phyloP scores from a whole-genome alignment of 1,140 invertebrate genomes.

The Zaprionus camerounensis region DNA sequence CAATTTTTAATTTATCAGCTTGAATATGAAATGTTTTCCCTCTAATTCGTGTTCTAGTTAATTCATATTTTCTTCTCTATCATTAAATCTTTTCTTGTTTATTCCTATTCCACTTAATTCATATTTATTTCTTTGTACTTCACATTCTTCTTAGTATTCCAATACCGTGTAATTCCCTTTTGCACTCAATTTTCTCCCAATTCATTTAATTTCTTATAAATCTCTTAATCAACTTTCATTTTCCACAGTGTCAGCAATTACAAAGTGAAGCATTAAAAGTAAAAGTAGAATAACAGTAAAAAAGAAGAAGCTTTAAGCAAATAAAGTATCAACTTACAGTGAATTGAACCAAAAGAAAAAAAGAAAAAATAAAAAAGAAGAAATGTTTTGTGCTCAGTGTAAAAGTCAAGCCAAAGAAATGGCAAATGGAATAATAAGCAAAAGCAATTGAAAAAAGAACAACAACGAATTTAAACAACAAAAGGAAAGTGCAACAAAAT shows the following conservation, averaged over 20 bases:
- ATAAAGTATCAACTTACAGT: background rate
- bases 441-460: slow-evolving; percentile 40
- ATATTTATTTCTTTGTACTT: background rate
- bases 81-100: background rate
- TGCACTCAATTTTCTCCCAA: no score
- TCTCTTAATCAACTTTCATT: background rate
- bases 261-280: background rate
- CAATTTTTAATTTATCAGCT: no score
- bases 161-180: no score
- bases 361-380: background rate
- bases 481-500: slow-evolving; percentile 40
- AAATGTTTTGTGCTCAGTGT: slow-evolving; percentile 25
- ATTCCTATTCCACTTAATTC: background rate
- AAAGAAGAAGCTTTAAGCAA: slow-evolving; percentile 8
- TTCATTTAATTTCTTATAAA: background rate
- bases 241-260: background rate
- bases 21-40: no score
- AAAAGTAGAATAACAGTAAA: background rate
- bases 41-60: no score
- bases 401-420: slow-evolving; percentile 39
- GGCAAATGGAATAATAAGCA: slow-evolving; percentile 26
- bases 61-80: no score
- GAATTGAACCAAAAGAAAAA: background rate
- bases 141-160: no score
- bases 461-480: slow-evolving; percentile 42